Evolutionary conservation across 2,888 invertebrate genomes (phyloP), one percentile per base, ranked within the genome.

Genomic region (Metacarcinus magister): DNA sequence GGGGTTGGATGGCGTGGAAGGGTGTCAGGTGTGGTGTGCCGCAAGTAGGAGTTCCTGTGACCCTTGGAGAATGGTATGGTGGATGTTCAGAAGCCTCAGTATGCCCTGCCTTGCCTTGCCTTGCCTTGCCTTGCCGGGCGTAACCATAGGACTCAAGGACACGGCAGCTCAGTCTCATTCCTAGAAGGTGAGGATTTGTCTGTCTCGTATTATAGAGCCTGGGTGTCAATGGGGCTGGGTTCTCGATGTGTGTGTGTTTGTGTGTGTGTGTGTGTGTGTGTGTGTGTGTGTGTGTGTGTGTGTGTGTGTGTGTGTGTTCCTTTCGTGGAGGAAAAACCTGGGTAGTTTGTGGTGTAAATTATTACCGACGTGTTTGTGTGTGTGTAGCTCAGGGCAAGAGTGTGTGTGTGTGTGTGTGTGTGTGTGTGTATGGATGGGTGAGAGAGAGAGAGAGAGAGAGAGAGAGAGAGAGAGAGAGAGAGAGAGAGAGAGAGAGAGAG

Each of bases 401-500:
- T 54, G 60, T 60, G 60, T 60, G 19, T 60, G 60, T 60, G 60
- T 23, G 60, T 75, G 28, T 75, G 75, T 75, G 75, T 60, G 75
- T 75, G 8, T 60, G 16, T 2, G 32, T 82, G 87, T 87, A 16
- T 39, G 39, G 87, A 39, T 13, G 87, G 39, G 16, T 10, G 82
- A 87, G 87, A 28, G 87, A 87, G 87, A 32, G 10, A 39, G 32
- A 87, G 13, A 39, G 10, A 87, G 28, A 82, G 5, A 32, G 82
- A 82, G 82, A 82, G 82, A 82, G 82, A 82, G 82, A 82, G 82
- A 87, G 87, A 87, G 87, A 87, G 87, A 87, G 39, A 87, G 87
- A 87, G 87, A 87, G 87, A 87, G 87, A 87, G 82, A 82, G 82
- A 82, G 82, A 82, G 82, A 82, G 82, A 82, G 82, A 82, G 87